Conservation (phyloP, 2,797 vertebrate genomes). For the Cryptoprocta ferox region DNA sequence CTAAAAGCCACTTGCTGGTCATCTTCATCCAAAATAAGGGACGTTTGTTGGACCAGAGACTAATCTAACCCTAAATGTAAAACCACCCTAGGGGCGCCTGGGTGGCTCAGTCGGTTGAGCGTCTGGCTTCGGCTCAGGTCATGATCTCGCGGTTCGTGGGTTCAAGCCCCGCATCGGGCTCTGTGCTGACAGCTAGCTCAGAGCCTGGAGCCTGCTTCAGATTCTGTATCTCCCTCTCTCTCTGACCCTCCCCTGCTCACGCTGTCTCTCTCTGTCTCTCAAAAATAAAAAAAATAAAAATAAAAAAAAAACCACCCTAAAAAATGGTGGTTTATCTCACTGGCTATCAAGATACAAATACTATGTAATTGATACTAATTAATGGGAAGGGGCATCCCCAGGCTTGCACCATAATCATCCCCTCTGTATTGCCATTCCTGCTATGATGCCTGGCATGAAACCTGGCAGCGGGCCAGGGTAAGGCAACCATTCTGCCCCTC, state of each 20-base stretch:
- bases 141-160: too few species aligned
- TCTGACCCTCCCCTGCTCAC: too few species aligned
- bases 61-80: not conserved
- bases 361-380: not conserved
- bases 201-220: too few species aligned
- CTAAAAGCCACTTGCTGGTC: not conserved
- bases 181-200: too few species aligned
- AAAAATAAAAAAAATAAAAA: too few species aligned
- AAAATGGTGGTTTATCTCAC: not conserved
- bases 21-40: not conserved
- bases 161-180: too few species aligned
- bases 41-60: not conserved
- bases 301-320: not conserved
- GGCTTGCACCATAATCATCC: fast-evolving
- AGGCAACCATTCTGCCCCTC: not conserved
- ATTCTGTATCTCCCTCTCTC: too few species aligned
- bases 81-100: not conserved
- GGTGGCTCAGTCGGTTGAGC: too few species aligned
- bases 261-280: too few species aligned
- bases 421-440: not conserved
- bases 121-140: too few species aligned
- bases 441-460: not conserved
- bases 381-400: not conserved
- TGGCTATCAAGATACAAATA: not conserved
- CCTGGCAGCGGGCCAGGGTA: not conserved